Conservation (phyloP, 2,113 vertebrate species). For the Hydrochoerus hydrochaeris region DNA sequence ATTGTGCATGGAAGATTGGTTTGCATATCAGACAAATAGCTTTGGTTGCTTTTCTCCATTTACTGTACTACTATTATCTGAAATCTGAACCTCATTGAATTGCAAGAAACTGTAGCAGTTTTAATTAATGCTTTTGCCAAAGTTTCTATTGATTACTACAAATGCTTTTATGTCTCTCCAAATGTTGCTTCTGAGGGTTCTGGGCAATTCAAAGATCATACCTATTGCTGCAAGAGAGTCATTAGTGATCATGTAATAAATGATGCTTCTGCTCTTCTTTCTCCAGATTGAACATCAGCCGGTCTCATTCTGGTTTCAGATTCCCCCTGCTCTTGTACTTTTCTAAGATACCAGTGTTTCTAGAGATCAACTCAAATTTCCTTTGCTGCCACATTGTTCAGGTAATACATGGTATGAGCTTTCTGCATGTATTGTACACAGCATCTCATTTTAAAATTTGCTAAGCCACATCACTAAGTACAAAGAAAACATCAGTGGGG, state of each 20-base stretch:
- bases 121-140: slow-evolving; percentile 74
- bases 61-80: slow-evolving; percentile 64
- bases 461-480: slow-evolving; percentile 49
- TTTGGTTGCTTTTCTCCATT: slow-evolving; percentile 70
- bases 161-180: slow-evolving; percentile 58
- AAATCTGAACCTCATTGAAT: not conserved
- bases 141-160: slow-evolving; percentile 50
- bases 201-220: slow-evolving; percentile 61
- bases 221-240: slow-evolving; percentile 9
- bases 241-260: slow-evolving; percentile 25
- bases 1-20: slow-evolving; percentile 74
- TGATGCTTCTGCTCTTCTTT: slow-evolving; percentile 40
- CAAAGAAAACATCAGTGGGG: slow-evolving; percentile 40
- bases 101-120: slow-evolving; percentile 34
- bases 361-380: slow-evolving; percentile 49
- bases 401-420: not conserved
- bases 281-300: slow-evolving; percentile 36
- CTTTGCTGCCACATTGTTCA: slow-evolving; percentile 64
- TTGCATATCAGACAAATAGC: slow-evolving; percentile 70
- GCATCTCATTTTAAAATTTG: slow-evolving; percentile 62
- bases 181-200: slow-evolving; percentile 65
- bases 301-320: slow-evolving; percentile 61
- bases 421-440: slow-evolving; percentile 14
- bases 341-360: slow-evolving; percentile 60
- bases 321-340: not conserved